Evolutionary conservation across 2,888 invertebrate species (phyloP), one percentile per base, ranked within the genome.

Genomic region (Chalcosyrphus nemorum): DNA sequence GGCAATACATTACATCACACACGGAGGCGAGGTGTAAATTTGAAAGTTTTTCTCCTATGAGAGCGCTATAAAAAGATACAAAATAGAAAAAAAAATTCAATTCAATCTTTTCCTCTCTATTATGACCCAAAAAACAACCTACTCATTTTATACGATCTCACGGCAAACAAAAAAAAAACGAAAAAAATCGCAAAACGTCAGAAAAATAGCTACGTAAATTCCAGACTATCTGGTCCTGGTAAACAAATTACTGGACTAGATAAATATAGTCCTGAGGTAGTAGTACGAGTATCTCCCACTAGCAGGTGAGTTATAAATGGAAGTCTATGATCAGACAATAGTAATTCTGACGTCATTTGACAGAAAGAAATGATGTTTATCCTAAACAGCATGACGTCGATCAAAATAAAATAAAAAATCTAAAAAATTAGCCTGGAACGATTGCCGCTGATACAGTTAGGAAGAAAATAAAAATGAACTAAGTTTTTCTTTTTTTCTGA

Each of bases 391-490:
- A 45, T 68, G 70, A 70, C 45, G 70, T 70, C 21, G 57, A 56
- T 45, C n/a, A n/a, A n/a, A n/a, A n/a, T n/a, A n/a, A 27, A 47
- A 63, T 32, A 63, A 24, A 24, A 24, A 24, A n/a, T 5, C 9
- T 4, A 21, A 57, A 56, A 17, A 32, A 21, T 38, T 15, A 56
- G n/a, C n/a, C 15, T 15, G 38, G 38, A 38, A 11, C 13, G 32
- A 32, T 4, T 4, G 24, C 2, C 24, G 45, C n/a, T 45, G 45
- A 45, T 35, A 7, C 6, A 24, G 6, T 21, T 11, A 27, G 2
- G 24, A n/a, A 47, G 41, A 61, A 72, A 72, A 72, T 61, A 72
- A 72, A 71, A 41, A 52, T 72, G 72, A 72, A 61, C 45, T 63
- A 74, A 52, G 50, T 56, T 71, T 29, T 47, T n/a, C n/a, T n/a